phyloP scores from a whole-genome alignment of 92 coral and sea anemone species.

The Actinernus sp. region DNA sequence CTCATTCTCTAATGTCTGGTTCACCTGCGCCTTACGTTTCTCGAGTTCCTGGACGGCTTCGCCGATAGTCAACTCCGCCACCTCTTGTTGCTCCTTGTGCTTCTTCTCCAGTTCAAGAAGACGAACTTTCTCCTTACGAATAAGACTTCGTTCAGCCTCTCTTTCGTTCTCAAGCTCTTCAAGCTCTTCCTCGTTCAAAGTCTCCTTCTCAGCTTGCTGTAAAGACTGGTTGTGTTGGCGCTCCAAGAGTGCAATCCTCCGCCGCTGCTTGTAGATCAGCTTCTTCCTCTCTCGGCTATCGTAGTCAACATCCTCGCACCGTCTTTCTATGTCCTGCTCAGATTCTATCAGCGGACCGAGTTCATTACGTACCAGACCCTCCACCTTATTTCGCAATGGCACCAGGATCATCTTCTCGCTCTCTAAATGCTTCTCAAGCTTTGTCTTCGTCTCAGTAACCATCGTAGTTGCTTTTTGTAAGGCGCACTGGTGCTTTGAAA shows the following conservation, averaged over 20 bases:
- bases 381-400: conserved; percentile 89
- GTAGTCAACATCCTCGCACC: conserved; percentile 94
- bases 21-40: conserved; percentile 84
- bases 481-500: conserved; percentile 91
- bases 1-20: conserved; percentile 84
- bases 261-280: conserved; percentile 89
- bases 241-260: conserved; percentile 91
- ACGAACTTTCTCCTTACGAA: conserved; percentile 95
- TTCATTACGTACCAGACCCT: conserved; percentile 91
- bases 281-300: conserved; percentile 97
- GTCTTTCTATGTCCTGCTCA: conserved; percentile 92
- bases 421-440: conserved; percentile 93
- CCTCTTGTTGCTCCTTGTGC: conserved; percentile 97
- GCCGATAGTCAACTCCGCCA: conserved; percentile 95
- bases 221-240: conserved; percentile 97
- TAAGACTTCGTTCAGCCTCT: conserved; percentile 95
- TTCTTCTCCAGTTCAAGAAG: conserved; percentile 96
- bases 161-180: conserved; percentile 96
- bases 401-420: conserved; percentile 82
- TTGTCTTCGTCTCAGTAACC: conserved; percentile 98
- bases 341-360: conserved; percentile 94
- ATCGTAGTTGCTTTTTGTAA: conserved; percentile 92
- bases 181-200: conserved; percentile 92
- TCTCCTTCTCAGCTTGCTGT: conserved; percentile 99
- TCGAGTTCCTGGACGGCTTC: conserved; percentile 96